Conservation (phyloP, 2,113 vertebrate genomes). For the Tachuris rubrigastra region DNA sequence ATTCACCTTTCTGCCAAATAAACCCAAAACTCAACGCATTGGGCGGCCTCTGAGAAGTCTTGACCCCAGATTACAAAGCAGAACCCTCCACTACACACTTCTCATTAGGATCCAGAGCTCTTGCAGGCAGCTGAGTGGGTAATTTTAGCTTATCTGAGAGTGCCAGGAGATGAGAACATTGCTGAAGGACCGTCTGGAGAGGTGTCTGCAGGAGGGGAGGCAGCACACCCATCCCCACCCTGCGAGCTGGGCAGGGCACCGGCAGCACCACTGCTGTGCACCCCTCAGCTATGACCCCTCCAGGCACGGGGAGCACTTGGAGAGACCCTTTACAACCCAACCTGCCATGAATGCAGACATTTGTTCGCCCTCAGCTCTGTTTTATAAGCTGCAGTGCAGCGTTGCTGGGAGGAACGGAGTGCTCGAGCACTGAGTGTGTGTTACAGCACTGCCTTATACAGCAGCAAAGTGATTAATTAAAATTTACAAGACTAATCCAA, state of each 20-base stretch:
- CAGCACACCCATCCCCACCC: not conserved
- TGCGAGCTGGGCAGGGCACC: accelerated
- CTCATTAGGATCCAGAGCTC: not conserved
- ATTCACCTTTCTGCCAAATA: not conserved
- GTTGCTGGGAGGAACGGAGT: not conserved
- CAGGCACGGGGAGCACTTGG: not conserved
- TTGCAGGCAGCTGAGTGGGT: not conserved
- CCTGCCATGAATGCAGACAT: not conserved
- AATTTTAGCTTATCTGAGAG: not conserved
- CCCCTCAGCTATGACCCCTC: not conserved
- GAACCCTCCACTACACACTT: not conserved
- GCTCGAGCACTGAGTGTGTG: not conserved
- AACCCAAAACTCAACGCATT: not conserved
- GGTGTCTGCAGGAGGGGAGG: not conserved
- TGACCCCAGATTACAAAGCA: not conserved
- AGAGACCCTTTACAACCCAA: not conserved
- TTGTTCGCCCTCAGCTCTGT: not conserved
- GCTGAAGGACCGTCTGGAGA: not conserved
- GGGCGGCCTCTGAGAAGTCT: accelerated
- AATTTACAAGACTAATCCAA: not conserved
- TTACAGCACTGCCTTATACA: not conserved
- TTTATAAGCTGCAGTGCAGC: not conserved
- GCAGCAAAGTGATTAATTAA: not conserved
- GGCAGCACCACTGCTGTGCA: not conserved
- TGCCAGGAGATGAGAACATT: not conserved